Conservation (phyloP, 2,888 invertebrate species). For the Oxycera nigricornis region DNA sequence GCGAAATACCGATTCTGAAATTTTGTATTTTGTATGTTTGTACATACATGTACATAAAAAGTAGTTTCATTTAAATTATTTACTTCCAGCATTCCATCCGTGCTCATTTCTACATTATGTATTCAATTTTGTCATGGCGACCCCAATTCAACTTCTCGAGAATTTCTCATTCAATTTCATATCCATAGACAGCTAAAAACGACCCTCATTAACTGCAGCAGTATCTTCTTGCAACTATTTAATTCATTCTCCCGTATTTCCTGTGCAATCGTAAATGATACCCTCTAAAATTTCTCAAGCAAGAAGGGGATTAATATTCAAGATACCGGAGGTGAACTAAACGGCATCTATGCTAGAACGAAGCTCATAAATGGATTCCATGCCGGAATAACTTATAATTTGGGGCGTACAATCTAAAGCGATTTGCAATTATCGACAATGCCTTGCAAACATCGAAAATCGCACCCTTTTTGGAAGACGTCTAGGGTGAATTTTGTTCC, state of each 20-base stretch:
- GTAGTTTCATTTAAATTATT: too few relatives aligned
- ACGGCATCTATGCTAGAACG: neutral
- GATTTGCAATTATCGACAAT: slow-evolving; percentile 43
- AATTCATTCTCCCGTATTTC: neutral
- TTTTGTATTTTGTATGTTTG: too few relatives aligned
- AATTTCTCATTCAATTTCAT: neutral
- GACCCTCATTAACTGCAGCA: slow-evolving; percentile 16
- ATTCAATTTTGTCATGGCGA: too few relatives aligned
- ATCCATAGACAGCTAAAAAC: neutral
- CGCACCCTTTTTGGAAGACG: neutral
- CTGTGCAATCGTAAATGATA: neutral
- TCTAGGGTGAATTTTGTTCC: neutral
- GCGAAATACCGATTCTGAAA: too few relatives aligned
- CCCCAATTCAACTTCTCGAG: too few relatives aligned
- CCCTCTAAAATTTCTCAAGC: neutral
- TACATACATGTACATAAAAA: too few relatives aligned
- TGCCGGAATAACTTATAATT: slow-evolving; percentile 38
- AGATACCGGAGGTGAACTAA: neutral
- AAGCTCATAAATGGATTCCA: neutral
- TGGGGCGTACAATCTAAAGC: slow-evolving; percentile 40
- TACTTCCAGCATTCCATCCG: too few relatives aligned
- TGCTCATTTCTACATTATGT: too few relatives aligned
- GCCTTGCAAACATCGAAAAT: slow-evolving; percentile 9
- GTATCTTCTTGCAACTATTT: neutral
- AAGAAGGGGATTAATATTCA: neutral